Evolutionary conservation across 1,140 invertebrate genomes (phyloP).

Genomic region (Drosophila insularis): DNA sequence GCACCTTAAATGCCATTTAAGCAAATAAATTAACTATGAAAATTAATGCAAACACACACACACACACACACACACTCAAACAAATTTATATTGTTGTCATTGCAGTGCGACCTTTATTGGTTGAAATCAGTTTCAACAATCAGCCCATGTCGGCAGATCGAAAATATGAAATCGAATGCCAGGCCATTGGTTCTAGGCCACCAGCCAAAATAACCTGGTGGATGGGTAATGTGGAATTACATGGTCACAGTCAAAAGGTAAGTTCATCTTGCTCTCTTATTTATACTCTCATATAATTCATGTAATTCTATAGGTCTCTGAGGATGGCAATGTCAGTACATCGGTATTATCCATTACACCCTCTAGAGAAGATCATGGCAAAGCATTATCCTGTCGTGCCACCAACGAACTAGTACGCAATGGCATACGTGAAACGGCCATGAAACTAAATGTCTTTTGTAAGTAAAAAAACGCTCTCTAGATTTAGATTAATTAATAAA

Average conservation of each 20-base stretch:
- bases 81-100: conserved; percentile 46
- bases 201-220: conserved; percentile 91
- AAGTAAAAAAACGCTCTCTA: conserved; percentile 78
- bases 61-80: conserved; percentile 17
- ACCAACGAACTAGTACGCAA: conserved; percentile 89
- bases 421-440: conserved; percentile 88
- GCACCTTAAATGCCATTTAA: conserved; percentile 68
- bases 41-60: conserved; percentile 61
- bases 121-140: conserved; percentile 89
- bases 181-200: conserved; percentile 90
- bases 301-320: conserved; percentile 85
- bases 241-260: conserved; percentile 80
- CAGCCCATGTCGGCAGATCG: conserved; percentile 91
- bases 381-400: conserved; percentile 90
- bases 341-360: conserved; percentile 90
- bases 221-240: conserved; percentile 88
- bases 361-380: conserved; percentile 89
- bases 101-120: conserved; percentile 90
- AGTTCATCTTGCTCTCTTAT: neutral
- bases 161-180: conserved; percentile 89
- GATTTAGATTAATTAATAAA: no score
- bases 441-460: conserved; percentile 93
- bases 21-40: conserved; percentile 74
- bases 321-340: conserved; percentile 90
- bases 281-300: neutral